Percentiles rank a stretch among this genome's conserved stretches.
Conservation (phyloP, 2,113 vertebrate species). For the Pelecanus crispus region DNA sequence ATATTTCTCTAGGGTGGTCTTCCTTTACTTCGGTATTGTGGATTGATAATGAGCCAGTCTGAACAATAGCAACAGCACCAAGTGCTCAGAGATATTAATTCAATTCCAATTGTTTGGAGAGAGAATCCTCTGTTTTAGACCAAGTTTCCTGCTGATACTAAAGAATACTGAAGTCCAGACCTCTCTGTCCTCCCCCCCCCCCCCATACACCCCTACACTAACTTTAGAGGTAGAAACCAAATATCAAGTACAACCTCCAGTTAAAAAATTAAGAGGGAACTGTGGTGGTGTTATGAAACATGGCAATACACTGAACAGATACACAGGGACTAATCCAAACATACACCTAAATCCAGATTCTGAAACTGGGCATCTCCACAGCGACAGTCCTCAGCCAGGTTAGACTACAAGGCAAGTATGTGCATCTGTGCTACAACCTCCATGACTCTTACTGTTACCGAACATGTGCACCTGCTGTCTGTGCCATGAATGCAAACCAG, state of each 20-base stretch:
- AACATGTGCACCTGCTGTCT: background rate
- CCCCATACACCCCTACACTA: background rate
- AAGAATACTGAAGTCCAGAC: background rate
- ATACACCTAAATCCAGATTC: background rate
- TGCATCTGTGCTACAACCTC: background rate
- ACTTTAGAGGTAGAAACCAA: background rate
- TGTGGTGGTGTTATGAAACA: background rate
- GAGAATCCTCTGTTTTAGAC: background rate
- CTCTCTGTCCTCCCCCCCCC: rapidly evolving
- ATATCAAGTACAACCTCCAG: background rate
- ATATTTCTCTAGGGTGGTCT: conserved; percentile 42
- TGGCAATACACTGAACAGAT: background rate
- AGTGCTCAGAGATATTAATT: background rate
- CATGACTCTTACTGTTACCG: rapidly evolving
- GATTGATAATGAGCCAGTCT: background rate
- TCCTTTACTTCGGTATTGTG: background rate
- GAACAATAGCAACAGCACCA: background rate
- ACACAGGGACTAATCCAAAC: background rate
- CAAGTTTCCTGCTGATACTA: background rate
- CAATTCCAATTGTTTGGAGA: background rate
- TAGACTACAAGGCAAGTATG: background rate
- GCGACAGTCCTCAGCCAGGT: background rate
- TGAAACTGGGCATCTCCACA: background rate
- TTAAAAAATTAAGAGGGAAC: background rate
- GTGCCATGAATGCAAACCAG: background rate